Percentiles rank a stretch among this genome's conserved stretches.
Conservation (phyloP, 2,797 vertebrate species). For the Channa striata region DNA sequence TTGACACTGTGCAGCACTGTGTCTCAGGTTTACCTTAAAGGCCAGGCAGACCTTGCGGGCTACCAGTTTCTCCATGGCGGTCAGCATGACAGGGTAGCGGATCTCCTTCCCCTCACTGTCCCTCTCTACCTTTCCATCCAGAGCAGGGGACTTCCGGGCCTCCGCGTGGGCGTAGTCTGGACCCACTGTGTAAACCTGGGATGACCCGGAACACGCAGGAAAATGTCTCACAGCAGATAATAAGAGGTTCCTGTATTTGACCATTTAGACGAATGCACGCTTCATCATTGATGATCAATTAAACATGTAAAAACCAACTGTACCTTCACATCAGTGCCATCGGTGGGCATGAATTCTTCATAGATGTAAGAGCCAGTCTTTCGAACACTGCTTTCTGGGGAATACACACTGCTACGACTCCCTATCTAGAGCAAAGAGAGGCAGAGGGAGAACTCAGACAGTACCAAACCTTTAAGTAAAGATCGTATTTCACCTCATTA, state of each 20-base stretch:
- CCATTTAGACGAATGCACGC: not conserved
- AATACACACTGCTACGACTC: constrained; percentile 97
- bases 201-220: not conserved
- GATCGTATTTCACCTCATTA: not conserved
- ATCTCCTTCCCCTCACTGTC: constrained; percentile 98
- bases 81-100: constrained; percentile 97
- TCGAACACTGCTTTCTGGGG: constrained; percentile 93
- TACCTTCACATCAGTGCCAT: constrained; percentile 98
- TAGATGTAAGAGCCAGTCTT: constrained; percentile 99
- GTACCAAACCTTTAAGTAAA: not conserved
- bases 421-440: constrained; percentile 87
- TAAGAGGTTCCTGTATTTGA: not conserved
- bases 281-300: not conserved
- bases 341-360: constrained; percentile 98
- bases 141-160: constrained; percentile 95
- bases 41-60: constrained; percentile 97
- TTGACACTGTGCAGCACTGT: not conserved
- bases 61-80: constrained; percentile 97
- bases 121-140: constrained; percentile 96
- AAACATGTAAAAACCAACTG: not conserved
- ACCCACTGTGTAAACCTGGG: constrained; percentile 91
- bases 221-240: not conserved
- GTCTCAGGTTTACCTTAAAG: constrained; percentile 87
- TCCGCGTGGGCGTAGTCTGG: constrained; percentile 97
- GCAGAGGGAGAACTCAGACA: not conserved